These are phyloP conservation scores for Copidosoma aretas DNA, from an alignment of 2,888 invertebrate genomes.

Conservation along the genomic window DNA sequence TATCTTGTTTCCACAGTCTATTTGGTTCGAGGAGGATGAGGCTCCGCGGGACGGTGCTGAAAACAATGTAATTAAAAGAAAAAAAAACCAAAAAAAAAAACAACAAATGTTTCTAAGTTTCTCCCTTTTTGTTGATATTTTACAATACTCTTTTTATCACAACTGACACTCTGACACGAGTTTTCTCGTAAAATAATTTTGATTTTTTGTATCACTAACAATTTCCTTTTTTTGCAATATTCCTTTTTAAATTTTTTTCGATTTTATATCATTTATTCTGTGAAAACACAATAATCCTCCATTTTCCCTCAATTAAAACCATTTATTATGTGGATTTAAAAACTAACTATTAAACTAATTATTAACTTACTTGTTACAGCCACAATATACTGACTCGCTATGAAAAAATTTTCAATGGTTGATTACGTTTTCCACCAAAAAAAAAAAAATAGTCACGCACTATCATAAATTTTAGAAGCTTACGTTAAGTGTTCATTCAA, in stretches of 20 bases:
- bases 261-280: background rate
- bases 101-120: conserved; percentile 35
- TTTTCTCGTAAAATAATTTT: conserved; percentile 23
- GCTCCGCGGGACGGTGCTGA: conserved; percentile 60
- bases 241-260: conserved; percentile 27
- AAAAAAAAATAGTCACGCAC: too few species aligned
- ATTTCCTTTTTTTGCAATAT: conserved; percentile 17
- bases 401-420: too few species aligned
- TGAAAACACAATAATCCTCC: conserved; percentile 1
- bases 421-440: too few species aligned
- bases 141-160: conserved; percentile 4
- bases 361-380: too few species aligned
- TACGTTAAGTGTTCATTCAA: too few species aligned
- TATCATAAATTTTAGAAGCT: too few species aligned
- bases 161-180: background rate
- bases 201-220: conserved; percentile 33
- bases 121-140: conserved; percentile 33
- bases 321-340: conserved; percentile 17
- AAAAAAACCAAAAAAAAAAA: conserved; percentile 10
- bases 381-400: too few species aligned
- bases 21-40: conserved; percentile 62
- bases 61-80: conserved; percentile 60
- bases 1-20: conserved; percentile 61
- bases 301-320: background rate
- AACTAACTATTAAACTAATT: too few species aligned